Percentiles rank a stretch among this genome's conserved stretches.
Conservation (phyloP, 2,797 vertebrate species). For the Chaenodraco wilsoni region DNA sequence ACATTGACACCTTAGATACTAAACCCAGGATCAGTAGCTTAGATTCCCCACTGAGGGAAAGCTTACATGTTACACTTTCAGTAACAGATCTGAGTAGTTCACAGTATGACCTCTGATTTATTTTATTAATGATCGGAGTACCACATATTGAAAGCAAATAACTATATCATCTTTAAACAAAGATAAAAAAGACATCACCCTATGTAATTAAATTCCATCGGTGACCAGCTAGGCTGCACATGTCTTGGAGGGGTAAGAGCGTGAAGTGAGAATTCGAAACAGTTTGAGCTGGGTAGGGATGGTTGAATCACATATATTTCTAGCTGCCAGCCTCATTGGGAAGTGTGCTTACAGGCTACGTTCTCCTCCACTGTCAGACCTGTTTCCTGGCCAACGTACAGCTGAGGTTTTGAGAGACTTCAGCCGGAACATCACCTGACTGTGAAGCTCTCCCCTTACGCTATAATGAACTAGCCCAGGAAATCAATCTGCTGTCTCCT, state of each 20-base stretch:
- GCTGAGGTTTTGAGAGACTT: conserved; percentile 63
- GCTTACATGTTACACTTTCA: conserved; percentile 1
- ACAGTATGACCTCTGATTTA: background rate
- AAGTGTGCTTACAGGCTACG: conserved; percentile 28
- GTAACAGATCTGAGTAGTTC: background rate
- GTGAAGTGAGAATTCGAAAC: conserved; percentile 42
- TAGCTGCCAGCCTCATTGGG: conserved; percentile 48
- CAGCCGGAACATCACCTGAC: conserved; percentile 71
- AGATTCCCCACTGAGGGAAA: background rate
- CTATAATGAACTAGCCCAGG: conserved; percentile 68
- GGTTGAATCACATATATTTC: conserved; percentile 58
- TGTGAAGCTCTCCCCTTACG: conserved; percentile 71
- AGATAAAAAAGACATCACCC: background rate
- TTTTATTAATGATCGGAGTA: background rate
- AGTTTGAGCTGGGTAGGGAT: conserved; percentile 35
- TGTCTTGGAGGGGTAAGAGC: conserved; percentile 10
- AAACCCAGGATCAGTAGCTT: conserved; percentile 9
- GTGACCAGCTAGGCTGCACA: conserved; percentile 12
- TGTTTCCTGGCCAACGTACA: conserved; percentile 49
- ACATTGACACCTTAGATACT: background rate
- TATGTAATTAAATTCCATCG: conserved; percentile 12
- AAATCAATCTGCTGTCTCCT: conserved; percentile 73
- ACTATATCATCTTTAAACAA: background rate
- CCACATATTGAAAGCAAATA: background rate
- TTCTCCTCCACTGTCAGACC: conserved; percentile 41